Percentiles rank a stretch among this genome's conserved stretches.
phyloP scores from a whole-genome alignment of 2,888 invertebrate species.

The Temnothorax unifasciatus region DNA sequence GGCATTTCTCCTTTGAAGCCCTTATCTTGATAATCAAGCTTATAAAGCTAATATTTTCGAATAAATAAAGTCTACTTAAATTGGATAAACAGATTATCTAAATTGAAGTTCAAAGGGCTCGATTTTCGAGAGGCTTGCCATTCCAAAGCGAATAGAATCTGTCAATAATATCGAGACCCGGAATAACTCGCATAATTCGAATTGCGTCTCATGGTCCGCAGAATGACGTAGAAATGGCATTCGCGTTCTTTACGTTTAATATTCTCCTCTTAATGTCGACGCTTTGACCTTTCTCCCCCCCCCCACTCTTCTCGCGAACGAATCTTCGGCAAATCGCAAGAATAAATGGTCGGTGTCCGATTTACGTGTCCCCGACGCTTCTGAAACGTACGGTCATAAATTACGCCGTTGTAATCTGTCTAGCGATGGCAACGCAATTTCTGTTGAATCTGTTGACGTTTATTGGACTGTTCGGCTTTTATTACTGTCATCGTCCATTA shows the following conservation, averaged over 20 bases:
- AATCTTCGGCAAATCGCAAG: conserved; percentile 45
- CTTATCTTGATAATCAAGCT: background rate
- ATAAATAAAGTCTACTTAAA: background rate
- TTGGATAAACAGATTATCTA: background rate
- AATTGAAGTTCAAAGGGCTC: conserved; percentile 14
- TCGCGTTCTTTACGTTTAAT: conserved; percentile 11
- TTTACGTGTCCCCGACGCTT: conserved; percentile 23
- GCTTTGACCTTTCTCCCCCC: conserved; percentile 11
- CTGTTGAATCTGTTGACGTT: conserved; percentile 66
- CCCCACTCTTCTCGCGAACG: background rate
- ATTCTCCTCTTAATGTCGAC: background rate
- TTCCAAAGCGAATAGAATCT: background rate
- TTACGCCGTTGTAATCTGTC: conserved; percentile 56
- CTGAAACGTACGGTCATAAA: conserved; percentile 58
- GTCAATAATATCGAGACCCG: conserved; percentile 24
- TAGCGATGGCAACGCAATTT: conserved; percentile 59
- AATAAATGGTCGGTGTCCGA: conserved; percentile 37
- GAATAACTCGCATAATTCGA: conserved; percentile 20
- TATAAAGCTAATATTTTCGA: background rate
- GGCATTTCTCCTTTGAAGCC: background rate
- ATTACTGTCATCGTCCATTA: conserved; percentile 65
- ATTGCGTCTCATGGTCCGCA: background rate
- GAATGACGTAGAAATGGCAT: background rate
- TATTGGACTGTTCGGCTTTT: conserved; percentile 63
- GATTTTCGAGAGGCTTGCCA: conserved; percentile 14